A percentile compares a stretch with the other conserved stretches of the same genome.
phyloP scores from a whole-genome alignment of 2,888 invertebrate genomes.

The Agonopterix heracliana region DNA sequence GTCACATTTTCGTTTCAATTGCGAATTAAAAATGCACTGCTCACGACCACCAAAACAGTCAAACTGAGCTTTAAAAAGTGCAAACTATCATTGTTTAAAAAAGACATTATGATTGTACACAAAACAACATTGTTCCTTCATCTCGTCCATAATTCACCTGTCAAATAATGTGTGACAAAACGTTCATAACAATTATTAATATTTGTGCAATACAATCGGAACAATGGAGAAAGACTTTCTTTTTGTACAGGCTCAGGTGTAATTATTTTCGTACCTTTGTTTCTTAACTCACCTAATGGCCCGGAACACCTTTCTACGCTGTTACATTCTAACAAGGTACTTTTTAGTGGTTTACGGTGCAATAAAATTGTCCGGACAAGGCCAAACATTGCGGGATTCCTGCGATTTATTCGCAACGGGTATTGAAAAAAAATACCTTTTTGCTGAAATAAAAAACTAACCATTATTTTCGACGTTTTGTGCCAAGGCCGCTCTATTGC shows the following conservation, averaged over 20 bases:
- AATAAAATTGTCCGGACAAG: slow-evolving; percentile 66
- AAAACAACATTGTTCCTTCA: slow-evolving; percentile 17
- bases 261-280: slow-evolving; percentile 58
- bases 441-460: slow-evolving; percentile 20
- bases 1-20: no score
- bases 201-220: slow-evolving; percentile 41
- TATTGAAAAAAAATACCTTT: slow-evolving; percentile 10
- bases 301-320: slow-evolving; percentile 58
- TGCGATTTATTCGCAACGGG: slow-evolving; percentile 35
- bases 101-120: slow-evolving; percentile 25
- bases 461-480: slow-evolving; percentile 16
- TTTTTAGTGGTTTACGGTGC: slow-evolving; percentile 70
- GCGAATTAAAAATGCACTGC: slow-evolving; percentile 13
- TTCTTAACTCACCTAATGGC: slow-evolving; percentile 54
- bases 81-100: slow-evolving; percentile 8
- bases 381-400: slow-evolving; percentile 69
- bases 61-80: slow-evolving; percentile 20
- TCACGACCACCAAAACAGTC: slow-evolving; percentile 16
- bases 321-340: slow-evolving; percentile 55
- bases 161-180: slow-evolving; percentile 37
- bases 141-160: slow-evolving; percentile 43
- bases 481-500: slow-evolving; percentile 22
- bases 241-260: slow-evolving; percentile 48
- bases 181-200: slow-evolving; percentile 45
- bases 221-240: slow-evolving; percentile 72